Evolutionary conservation across 2,113 vertebrate species (phyloP).

Genomic region (Dasypus novemcinctus): DNA sequence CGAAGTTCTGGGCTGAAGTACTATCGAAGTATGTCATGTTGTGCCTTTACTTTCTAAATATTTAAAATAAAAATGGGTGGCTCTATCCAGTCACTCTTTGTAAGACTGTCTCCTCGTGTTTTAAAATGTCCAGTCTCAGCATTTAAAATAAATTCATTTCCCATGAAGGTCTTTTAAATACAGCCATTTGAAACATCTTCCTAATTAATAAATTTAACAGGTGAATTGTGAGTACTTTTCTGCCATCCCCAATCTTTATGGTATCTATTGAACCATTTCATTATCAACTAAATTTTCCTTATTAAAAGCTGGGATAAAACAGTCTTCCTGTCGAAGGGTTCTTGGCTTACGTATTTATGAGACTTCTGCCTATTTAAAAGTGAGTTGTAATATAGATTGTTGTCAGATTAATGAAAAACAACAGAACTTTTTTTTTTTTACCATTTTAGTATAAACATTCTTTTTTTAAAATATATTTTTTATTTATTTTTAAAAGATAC

Average conservation of each 20-base stretch:
- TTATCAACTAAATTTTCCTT: neutral
- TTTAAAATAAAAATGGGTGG: neutral
- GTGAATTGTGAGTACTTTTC: neutral
- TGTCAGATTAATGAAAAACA: neutral
- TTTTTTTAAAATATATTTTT: no score
- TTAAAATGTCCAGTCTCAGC: neutral
- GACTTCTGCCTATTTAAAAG: neutral
- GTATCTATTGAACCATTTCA: neutral
- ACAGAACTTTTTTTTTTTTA: neutral
- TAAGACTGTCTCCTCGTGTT: neutral
- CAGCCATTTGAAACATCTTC: neutral
- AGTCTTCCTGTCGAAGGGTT: neutral
- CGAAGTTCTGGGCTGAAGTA: neutral
- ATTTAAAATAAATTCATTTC: neutral
- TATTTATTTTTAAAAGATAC: no score
- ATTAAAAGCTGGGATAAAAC: neutral
- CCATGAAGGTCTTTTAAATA: neutral
- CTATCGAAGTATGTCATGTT: neutral
- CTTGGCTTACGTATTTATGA: neutral
- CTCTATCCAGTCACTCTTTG: neutral
- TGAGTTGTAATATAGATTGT: neutral
- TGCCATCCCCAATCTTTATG: neutral
- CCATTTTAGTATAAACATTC: neutral
- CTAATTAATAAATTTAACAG: neutral
- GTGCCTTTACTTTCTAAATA: conserved; percentile 18